Evolutionary conservation across 2,797 vertebrate species (phyloP).

Genomic region (Tapirus indicus): DNA sequence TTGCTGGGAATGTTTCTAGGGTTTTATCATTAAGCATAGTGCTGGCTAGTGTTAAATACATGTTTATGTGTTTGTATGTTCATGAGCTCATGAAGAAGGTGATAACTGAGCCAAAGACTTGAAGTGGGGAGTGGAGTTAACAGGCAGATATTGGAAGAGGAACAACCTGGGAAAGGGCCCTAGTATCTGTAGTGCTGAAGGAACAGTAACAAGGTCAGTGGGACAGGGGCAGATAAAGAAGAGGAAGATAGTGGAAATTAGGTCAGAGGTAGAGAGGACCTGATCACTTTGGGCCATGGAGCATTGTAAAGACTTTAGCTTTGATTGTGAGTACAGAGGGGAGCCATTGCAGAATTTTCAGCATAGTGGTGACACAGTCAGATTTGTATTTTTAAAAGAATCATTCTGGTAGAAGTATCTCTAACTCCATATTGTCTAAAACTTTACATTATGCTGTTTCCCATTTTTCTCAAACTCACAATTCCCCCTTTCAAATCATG

Average conservation of each 20-base stretch:
- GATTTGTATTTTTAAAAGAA: not conserved
- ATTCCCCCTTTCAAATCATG: not conserved
- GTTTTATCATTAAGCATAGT: not conserved
- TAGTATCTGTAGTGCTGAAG: not conserved
- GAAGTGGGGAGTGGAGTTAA: not conserved
- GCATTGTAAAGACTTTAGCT: not conserved
- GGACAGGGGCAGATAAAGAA: not conserved
- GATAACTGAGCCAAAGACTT: not conserved
- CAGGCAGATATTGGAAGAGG: not conserved
- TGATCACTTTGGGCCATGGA: fast-evolving
- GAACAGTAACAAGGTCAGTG: not conserved
- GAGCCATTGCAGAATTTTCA: not conserved
- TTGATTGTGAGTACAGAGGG: not conserved
- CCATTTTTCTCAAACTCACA: not conserved
- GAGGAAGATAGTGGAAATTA: not conserved
- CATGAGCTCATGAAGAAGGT: not conserved
- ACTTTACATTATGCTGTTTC: not conserved
- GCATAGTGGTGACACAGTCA: not conserved
- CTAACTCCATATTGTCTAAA: not conserved
- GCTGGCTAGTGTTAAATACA: not conserved
- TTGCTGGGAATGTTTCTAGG: not conserved
- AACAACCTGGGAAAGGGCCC: fast-evolving
- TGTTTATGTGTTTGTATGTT: not conserved
- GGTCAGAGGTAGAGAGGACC: not conserved
- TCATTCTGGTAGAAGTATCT: not conserved